Evolutionary conservation across 2,113 vertebrate species (phyloP), one percentile per base, ranked within the genome.

Genomic region (Vulpes ferrilata): DNA sequence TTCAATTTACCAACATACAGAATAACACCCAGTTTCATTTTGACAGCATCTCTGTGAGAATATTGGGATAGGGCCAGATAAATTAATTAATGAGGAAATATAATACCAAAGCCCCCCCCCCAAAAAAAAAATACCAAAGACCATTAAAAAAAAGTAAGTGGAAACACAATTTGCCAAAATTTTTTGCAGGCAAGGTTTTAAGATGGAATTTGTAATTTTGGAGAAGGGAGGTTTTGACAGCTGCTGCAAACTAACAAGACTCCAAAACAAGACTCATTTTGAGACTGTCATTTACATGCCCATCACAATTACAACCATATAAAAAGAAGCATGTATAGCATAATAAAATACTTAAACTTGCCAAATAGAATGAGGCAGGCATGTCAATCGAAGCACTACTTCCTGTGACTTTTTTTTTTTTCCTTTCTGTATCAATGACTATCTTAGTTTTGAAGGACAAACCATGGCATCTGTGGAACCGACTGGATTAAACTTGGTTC

Each of bases 291-390:
- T 95, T 97, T 96, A 85, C 64, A 27, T 96, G 90, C 35, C 90
- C 65, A 51, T 96, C 94, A 97, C 74, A 97, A 96, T 97, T 97
- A 96, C 32, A 73, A 59, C 64, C 35, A 82, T 38, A 88, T 96
- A 65, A 94, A 97, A 95, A 90, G 93, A 95, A 96, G 38, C 81
- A 79, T 67, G n/a, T 62, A 65, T 19, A 62, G 80, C 87, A 93
- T 97, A 96, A 94, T 90, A 96, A 94, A 96, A 96, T 95, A 86
- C 65, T 86, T 93, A 92, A 88, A 94, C 59, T 84, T 90, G 88
- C 76, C 95, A 95, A 95, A 65, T 73, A 48, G 35, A 96, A 82
- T 85, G 55, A 92, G 32, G 76, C 51, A 73, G 27, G 55, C 87
- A 82, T 95, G 85, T 32, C 87, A 88, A 85, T 95, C 8, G 19